phyloP scores from a whole-genome alignment of 1,140 invertebrate genomes.

The Sycophaga agraensis region DNA sequence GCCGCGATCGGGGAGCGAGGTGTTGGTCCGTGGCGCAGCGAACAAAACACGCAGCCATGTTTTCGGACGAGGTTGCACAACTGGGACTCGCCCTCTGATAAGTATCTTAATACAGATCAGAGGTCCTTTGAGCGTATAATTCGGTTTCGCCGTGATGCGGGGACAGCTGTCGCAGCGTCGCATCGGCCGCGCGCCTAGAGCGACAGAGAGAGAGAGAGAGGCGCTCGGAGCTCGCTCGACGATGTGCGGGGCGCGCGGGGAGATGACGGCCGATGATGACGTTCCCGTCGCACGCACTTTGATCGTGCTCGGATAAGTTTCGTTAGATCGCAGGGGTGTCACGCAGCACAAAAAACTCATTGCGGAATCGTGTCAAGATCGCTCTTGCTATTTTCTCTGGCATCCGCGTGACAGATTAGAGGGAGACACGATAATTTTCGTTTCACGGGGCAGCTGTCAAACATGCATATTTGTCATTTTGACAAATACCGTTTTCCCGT shows the following conservation, averaged over 20 bases:
- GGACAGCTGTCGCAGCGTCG: constrained; percentile 54
- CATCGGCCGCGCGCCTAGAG: not conserved
- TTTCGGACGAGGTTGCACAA: constrained; percentile 32
- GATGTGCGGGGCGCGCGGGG: not conserved
- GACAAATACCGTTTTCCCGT: not conserved
- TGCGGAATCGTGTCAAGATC: constrained; percentile 32
- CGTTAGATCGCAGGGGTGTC: constrained; percentile 42
- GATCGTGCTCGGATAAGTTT: constrained; percentile 52
- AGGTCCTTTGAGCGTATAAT: constrained; percentile 55
- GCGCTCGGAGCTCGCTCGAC: not conserved
- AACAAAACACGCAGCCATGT: constrained; percentile 11
- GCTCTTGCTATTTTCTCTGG: constrained; percentile 20
- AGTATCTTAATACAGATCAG: constrained; percentile 57
- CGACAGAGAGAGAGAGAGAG: not conserved
- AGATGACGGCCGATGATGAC: constrained; percentile 37
- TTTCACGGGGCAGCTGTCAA: constrained; percentile 19
- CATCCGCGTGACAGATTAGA: constrained; percentile 13
- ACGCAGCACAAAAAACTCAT: constrained; percentile 33
- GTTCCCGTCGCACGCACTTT: constrained; percentile 40
- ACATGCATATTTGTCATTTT: constrained; percentile 12
- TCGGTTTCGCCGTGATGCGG: constrained; percentile 52
- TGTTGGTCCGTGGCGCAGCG: not conserved
- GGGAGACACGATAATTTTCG: constrained; percentile 12
- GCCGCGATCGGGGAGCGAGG: not conserved
- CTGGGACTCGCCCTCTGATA: constrained; percentile 38